Evolutionary conservation across 2,888 invertebrate species (phyloP), one percentile per base, ranked within the genome.

Genomic region (Chalcis sispes): DNA sequence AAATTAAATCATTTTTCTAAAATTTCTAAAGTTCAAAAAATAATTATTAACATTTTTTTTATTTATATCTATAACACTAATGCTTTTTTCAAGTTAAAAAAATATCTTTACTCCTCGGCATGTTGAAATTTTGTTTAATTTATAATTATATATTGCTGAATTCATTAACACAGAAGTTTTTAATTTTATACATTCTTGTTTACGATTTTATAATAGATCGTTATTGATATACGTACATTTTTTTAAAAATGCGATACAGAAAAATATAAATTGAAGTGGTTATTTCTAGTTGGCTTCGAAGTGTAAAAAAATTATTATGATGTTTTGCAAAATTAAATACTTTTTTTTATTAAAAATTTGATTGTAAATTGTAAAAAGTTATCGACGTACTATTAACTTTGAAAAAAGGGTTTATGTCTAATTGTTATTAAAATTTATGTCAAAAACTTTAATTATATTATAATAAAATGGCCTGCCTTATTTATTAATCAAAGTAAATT

Each of bases 311-410:
- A n/a, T 36, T 36, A 10, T n/a, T 18, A 36, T 36, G 36, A 7
- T 36, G 20, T 42, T 42, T 48, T 20, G 18, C 2, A 29, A 32
- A 50, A 50, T 48, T 69, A 29, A 23, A 23, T 48, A 32, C 46
- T 25, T 20, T n/a, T 52, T 54, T 40, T 56, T 32, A 58, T 56
- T 56, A 42, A 20, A n/a, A 69, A 69, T 46, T 69, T 69, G 66
- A 25, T 66, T 66, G 8, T 66, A 25, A 40, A 40, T 25, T 27
- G 10, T 40, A 59, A 48, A 61, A 54, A 67, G 52, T 61, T n/a
- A 54, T 67, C 8, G 50, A 65, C 42, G 32, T 42, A 15, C 25
- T 69, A 54, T 54, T 32, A 48, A 13, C 1, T 36, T 66, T 59
- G 27, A 25, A 40, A 56, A 50, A 59, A 58, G n/a, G 20, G n/a